Percentiles rank a stretch among this genome's conserved stretches.
These are phyloP conservation scores for Busseola fusca DNA, from an alignment of 2,888 invertebrate species.

Conservation along the genomic window DNA sequence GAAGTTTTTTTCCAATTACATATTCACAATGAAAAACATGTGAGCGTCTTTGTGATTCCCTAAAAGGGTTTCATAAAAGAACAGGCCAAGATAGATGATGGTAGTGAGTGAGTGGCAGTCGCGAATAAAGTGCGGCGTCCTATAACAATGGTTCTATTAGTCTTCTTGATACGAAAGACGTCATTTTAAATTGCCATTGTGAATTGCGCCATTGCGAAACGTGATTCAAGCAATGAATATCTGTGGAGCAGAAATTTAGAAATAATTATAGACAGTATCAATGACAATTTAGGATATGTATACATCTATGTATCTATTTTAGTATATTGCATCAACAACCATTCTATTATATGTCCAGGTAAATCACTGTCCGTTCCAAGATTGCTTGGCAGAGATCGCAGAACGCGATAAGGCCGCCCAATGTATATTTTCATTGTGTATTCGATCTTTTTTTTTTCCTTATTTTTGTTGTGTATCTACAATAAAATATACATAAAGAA, in stretches of 20 bases:
- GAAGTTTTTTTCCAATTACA: conserved; percentile 38
- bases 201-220: conserved; percentile 3
- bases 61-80: conserved; percentile 43
- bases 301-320: background rate
- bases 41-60: conserved; percentile 34
- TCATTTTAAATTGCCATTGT: background rate
- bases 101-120: conserved; percentile 30
- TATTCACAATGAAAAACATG: conserved; percentile 34
- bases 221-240: background rate
- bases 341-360: background rate
- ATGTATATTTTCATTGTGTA: background rate
- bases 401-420: background rate
- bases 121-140: conserved; percentile 27
- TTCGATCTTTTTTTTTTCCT: background rate
- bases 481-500: background rate
- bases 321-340: background rate
- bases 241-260: background rate
- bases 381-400: background rate
- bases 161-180: background rate
- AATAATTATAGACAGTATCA: background rate
- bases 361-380: background rate
- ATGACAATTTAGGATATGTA: background rate
- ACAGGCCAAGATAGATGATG: conserved; percentile 43
- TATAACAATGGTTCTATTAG: conserved; percentile 22
- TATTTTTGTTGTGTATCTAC: background rate